These are phyloP conservation scores for Muscicapa adusta DNA, from an alignment of 2,113 vertebrate species.

Conservation along the genomic window DNA sequence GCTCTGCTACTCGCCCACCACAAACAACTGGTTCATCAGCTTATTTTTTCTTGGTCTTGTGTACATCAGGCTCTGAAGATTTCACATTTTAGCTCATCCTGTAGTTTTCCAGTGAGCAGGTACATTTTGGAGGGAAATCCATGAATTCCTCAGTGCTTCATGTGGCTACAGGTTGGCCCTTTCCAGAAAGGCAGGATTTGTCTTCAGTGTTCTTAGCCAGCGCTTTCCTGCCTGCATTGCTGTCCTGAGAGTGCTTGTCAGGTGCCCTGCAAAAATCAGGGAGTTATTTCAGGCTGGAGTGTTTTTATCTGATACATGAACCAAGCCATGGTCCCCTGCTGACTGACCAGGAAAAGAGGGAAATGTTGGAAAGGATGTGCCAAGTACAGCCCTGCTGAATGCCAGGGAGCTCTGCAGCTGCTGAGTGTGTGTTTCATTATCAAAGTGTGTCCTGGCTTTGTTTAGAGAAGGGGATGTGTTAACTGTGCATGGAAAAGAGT, in stretches of 20 bases:
- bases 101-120: neutral
- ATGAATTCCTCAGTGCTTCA: neutral
- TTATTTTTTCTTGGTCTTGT: neutral
- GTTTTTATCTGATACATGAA: neutral
- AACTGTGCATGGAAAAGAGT: neutral
- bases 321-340: neutral
- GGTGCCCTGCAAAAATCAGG: neutral
- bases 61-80: neutral
- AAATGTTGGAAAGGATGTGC: neutral
- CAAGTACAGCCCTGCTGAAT: neutral
- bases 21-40: neutral
- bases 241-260: neutral
- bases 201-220: neutral
- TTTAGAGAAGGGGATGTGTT: neutral
- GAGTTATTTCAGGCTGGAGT: neutral
- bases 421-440: neutral
- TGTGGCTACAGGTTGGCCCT: neutral
- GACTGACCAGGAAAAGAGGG: neutral
- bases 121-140: neutral
- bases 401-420: neutral
- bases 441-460: neutral
- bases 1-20: neutral
- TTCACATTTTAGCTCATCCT: neutral
- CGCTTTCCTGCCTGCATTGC: neutral
- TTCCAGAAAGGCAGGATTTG: neutral